phyloP scores from a whole-genome alignment of 2,888 invertebrate genomes.

The Apodemia duryi region DNA sequence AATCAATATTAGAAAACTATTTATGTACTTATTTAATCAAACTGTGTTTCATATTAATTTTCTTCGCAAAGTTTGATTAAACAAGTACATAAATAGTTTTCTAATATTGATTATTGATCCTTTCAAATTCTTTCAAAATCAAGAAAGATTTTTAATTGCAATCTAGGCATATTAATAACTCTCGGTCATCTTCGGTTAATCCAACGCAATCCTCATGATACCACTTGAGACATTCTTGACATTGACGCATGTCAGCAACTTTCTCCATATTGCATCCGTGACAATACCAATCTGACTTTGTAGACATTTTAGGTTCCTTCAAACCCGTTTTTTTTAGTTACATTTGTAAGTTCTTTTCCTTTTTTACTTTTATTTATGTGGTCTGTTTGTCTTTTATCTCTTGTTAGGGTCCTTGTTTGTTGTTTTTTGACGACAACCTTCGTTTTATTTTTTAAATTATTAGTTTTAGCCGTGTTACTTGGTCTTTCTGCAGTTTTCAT shows the following conservation, averaged over 20 bases:
- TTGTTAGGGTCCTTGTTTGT: constrained; percentile 3
- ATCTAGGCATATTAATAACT: constrained; percentile 20
- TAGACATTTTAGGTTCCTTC: background rate
- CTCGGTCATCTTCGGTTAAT: constrained; percentile 20
- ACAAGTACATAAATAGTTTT: too few species aligned
- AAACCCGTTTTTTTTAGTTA: background rate
- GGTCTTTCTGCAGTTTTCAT: background rate
- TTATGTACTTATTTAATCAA: too few species aligned
- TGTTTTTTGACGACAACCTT: background rate
- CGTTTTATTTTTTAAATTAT: background rate
- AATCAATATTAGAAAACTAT: too few species aligned
- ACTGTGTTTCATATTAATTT: too few species aligned
- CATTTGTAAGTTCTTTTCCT: background rate
- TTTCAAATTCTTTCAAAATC: too few species aligned
- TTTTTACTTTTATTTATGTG: background rate
- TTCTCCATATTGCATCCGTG: constrained; percentile 19
- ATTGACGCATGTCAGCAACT: constrained; percentile 18
- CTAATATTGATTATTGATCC: too few species aligned
- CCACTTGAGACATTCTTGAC: constrained; percentile 19
- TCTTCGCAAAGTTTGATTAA: too few species aligned
- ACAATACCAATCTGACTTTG: constrained; percentile 14
- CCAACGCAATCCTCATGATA: constrained; percentile 23
- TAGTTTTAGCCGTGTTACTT: background rate
- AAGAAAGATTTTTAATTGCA: background rate
- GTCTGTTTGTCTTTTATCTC: background rate